Percentiles rank a stretch among this genome's conserved stretches.
phyloP scores from a whole-genome alignment of 2,113 vertebrate genomes.

The rabbit (Oryctolagus cuniculus) region mOryCun1.1 NC_091438.1:102683001-102683500 shows the following conservation, averaged over 20 bases:
- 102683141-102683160: neutral
- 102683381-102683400: neutral
- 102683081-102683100: neutral
- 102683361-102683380: constrained; percentile 1
- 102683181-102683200: neutral
- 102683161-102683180: neutral
- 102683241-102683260: neutral
- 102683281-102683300: neutral
- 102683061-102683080: neutral
- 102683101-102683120: neutral
- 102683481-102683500: neutral
- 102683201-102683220: neutral
- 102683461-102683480: constrained; percentile 37
- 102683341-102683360: neutral
- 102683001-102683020: neutral
- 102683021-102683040: neutral
- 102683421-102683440: neutral
- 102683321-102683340: constrained; percentile 6
- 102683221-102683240: neutral
- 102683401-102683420: constrained; percentile 41
- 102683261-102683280: neutral
- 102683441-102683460: neutral
- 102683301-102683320: neutral
- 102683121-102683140: constrained; percentile 16
- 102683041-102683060: constrained; percentile 10